Evolutionary conservation across 2,888 invertebrate genomes (phyloP), one percentile per base, ranked within the genome.

Genomic region (Cantharis lateralis): DNA sequence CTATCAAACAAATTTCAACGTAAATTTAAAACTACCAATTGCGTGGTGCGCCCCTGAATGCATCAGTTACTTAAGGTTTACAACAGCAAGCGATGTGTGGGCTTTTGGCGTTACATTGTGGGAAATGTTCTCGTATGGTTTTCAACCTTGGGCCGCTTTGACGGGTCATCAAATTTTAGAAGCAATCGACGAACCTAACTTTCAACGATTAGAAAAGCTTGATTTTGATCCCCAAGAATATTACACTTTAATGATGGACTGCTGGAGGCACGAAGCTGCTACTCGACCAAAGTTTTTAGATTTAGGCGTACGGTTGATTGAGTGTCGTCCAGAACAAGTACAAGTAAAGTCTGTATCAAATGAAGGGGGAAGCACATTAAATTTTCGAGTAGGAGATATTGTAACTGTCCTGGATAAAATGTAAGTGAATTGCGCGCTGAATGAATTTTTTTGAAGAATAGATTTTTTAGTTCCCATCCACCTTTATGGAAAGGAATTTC

Each of bases 31-130:
- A 89, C 90, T 99, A 76, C 99, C 99, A 0, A 98, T 99, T 80
- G 99, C 99, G 3, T 99, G 99, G 99, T 98, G 98, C 90, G 98
- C 99, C 0, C 98, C 99, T 0, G 99, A 99, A 89, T 98, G 97
- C 87, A 98, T 99, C 83, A 95, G 97, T 82, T 98, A 96, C 87
- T 90, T 99, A 78, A 93, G 96, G 76, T 99, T 99, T 87, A 99
- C 99, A 1, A 96, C 97, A 9, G 94, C 98, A 7, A 97, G 97
- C 75, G 99, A 99, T 86, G 97, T 98, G 0, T 99, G 99, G 99
- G 97, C 99, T 0, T 99, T 95, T 87, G 99, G 96, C 3, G 88
- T 98, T 0, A 97, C 98, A n/a, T 90, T 99, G 0, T 99, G 99
- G 99, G 99, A 99, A 88, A 97, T 99, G 96, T 99, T 99, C 88